phyloP scores from a whole-genome alignment of 2,888 invertebrate species.

The Ectropis crepuscularia region DNA sequence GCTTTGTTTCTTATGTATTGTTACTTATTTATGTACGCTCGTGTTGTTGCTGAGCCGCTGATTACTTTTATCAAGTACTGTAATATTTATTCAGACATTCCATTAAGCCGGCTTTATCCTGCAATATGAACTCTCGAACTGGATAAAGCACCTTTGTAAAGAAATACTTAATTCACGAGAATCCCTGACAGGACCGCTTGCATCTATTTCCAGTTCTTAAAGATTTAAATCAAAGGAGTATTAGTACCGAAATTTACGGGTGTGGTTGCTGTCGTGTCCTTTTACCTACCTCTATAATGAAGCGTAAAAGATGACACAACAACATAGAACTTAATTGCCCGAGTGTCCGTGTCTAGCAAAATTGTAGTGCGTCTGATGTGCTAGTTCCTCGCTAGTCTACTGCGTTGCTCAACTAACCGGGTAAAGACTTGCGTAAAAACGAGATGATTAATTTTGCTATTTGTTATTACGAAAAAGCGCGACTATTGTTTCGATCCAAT shows the following conservation, averaged over 20 bases:
- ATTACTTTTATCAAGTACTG: background rate
- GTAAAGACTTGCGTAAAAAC: slow-evolving; percentile 49
- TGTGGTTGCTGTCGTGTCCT: no score
- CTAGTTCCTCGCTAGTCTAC: slow-evolving; percentile 35
- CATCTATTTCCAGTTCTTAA: no score
- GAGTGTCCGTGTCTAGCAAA: background rate
- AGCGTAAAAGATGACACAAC: background rate
- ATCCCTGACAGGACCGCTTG: no score
- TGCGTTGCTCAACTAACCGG: slow-evolving; percentile 46
- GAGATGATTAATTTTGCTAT: slow-evolving; percentile 44
- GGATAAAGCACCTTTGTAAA: no score
- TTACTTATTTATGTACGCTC: slow-evolving; percentile 12
- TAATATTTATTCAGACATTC: no score
- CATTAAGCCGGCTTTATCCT: no score
- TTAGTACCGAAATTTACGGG: no score
- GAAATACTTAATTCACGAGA: no score
- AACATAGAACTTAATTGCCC: background rate
- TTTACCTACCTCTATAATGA: background rate
- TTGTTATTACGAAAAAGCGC: slow-evolving; percentile 49
- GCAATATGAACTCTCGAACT: no score
- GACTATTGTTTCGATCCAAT: slow-evolving; percentile 63
- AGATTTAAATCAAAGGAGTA: no score
- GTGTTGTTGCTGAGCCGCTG: slow-evolving; percentile 28
- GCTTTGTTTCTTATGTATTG: slow-evolving; percentile 27
- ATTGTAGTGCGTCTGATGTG: slow-evolving; percentile 26